Conservation (phyloP, 2,113 vertebrate species). For the Phainopepla nitens region DNA sequence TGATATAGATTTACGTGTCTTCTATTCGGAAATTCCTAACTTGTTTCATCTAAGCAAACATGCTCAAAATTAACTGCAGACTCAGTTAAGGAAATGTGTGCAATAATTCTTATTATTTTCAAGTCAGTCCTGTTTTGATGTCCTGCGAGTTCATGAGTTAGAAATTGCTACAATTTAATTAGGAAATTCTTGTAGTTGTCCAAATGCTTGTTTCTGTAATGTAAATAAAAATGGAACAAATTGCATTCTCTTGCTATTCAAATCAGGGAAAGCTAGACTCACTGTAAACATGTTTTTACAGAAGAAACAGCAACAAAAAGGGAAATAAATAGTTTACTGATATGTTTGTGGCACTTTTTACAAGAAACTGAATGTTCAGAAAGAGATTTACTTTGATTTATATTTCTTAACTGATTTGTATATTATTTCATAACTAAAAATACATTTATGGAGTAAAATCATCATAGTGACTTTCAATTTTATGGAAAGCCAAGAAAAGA, state of each 20-base stretch:
- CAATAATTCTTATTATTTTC: not conserved
- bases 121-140: not conserved
- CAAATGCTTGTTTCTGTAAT: not conserved
- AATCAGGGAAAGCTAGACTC: not conserved
- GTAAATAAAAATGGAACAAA: not conserved
- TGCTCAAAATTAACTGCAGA: not conserved
- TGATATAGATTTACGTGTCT: not conserved
- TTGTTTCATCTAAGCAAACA: not conserved
- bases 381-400: not conserved
- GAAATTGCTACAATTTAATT: not conserved
- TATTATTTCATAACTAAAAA: not conserved
- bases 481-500: not conserved
- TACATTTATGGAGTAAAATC: not conserved
- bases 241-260: not conserved
- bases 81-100: not conserved
- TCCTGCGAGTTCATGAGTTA: not conserved
- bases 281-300: not conserved
- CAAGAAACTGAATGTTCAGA: not conserved
- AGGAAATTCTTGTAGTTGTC: not conserved
- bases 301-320: not conserved
- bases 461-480: not conserved
- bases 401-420: not conserved
- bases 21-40: not conserved
- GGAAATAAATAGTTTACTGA: not conserved
- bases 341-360: not conserved